phyloP scores from a whole-genome alignment of 2,797 vertebrate species.

The Chrysocyon brachyurus region DNA sequence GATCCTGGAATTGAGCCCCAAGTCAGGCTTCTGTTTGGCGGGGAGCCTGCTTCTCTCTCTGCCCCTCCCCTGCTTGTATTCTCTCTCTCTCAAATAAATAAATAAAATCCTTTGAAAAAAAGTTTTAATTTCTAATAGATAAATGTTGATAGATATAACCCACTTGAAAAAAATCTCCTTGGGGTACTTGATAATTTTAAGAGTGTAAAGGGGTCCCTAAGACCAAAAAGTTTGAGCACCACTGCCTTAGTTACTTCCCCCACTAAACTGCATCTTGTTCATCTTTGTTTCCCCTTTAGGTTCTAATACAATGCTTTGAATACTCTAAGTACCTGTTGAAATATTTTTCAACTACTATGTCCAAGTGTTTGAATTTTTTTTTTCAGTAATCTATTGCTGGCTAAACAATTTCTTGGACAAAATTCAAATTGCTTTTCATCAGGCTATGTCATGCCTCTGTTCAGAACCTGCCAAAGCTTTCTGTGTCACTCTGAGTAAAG shows the following conservation, averaged over 20 bases:
- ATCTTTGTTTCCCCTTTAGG: too few species aligned
- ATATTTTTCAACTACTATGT: not conserved
- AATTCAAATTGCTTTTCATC: conserved; percentile 5
- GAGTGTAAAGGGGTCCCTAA: not conserved
- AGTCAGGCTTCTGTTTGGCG: too few species aligned
- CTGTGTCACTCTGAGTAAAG: not conserved
- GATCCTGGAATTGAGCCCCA: too few species aligned
- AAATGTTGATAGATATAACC: not conserved
- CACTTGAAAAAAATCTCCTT: not conserved
- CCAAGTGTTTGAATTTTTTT: not conserved
- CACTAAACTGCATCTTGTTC: not conserved
- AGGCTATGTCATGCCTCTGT: not conserved
- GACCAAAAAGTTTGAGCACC: not conserved
- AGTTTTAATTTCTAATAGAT: not conserved
- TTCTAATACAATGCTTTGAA: not conserved
- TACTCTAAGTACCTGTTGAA: not conserved
- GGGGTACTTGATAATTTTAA: not conserved
- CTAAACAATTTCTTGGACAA: conserved; percentile 26
- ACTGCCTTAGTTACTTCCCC: too few species aligned
- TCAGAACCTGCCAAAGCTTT: not conserved
- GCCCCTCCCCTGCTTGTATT: too few species aligned
- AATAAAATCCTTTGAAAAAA: too few species aligned
- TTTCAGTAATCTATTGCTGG: not conserved
- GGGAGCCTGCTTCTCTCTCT: too few species aligned
- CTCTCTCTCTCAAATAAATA: too few species aligned